Conservation (phyloP, 1,140 invertebrate genomes). For the Diachasmimorpha longicaudata region DNA sequence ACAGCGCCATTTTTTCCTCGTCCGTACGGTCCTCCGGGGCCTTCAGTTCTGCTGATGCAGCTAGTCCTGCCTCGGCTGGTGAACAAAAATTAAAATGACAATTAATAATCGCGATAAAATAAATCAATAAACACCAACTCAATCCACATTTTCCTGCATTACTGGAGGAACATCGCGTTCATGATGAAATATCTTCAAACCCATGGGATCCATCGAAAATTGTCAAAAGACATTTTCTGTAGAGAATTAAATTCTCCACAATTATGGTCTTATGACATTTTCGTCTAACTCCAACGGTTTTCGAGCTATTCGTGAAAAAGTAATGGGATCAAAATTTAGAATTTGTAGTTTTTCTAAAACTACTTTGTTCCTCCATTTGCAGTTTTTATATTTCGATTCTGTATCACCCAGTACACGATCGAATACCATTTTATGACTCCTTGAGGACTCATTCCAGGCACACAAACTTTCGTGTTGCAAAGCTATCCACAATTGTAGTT, state of each 20-base stretch:
- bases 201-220: too few species aligned
- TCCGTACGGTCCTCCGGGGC: constrained; percentile 68
- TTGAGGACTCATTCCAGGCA: neutral
- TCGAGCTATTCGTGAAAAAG: too few species aligned
- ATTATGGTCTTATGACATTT: too few species aligned
- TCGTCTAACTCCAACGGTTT: too few species aligned
- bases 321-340: neutral
- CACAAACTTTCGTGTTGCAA: neutral
- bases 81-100: constrained; percentile 30
- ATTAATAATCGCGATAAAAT: too few species aligned
- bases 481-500: neutral
- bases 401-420: neutral
- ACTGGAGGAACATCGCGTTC: too few species aligned
- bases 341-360: neutral
- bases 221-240: too few species aligned
- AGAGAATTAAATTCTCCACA: too few species aligned
- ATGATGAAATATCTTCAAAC: too few species aligned
- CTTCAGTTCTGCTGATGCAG: constrained; percentile 69
- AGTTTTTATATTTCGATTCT: neutral
- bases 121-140: neutral
- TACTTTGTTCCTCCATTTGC: neutral
- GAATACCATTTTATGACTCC: neutral
- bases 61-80: constrained; percentile 68
- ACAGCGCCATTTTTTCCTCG: constrained; percentile 87
- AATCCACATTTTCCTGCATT: too few species aligned